phyloP scores from a whole-genome alignment of 2,888 invertebrate species.

The Epirrhoe alternata region DNA sequence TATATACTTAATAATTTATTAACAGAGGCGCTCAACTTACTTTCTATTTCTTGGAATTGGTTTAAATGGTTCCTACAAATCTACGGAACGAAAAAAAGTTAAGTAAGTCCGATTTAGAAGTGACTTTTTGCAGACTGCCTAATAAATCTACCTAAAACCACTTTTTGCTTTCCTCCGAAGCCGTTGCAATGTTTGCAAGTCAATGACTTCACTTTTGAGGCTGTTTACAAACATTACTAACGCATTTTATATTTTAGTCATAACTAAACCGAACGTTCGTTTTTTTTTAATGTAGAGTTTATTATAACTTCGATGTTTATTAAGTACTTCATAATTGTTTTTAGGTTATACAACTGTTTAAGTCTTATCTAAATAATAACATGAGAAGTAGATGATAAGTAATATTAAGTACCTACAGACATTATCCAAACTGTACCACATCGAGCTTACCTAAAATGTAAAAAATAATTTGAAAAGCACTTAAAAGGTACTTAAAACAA shows the following conservation, averaged over 20 bases:
- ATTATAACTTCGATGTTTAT: too few relatives aligned
- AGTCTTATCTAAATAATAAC: too few relatives aligned
- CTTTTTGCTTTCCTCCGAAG: slow-evolving; percentile 37
- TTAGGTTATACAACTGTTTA: too few relatives aligned
- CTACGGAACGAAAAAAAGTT: not conserved
- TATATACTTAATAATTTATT: too few relatives aligned
- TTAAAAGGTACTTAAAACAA: not conserved
- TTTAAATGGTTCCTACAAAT: not conserved
- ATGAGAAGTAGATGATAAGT: too few relatives aligned
- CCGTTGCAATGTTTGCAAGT: slow-evolving; percentile 64
- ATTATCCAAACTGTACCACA: too few relatives aligned
- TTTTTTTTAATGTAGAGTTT: too few relatives aligned
- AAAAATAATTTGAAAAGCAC: too few relatives aligned
- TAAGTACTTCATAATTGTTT: too few relatives aligned
- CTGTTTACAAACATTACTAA: not conserved
- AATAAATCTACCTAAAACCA: not conserved
- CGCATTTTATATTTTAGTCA: not conserved
- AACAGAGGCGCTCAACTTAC: not conserved
- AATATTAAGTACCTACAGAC: too few relatives aligned
- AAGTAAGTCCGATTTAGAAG: not conserved
- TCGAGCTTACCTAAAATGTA: too few relatives aligned
- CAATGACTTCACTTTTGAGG: slow-evolving; percentile 56
- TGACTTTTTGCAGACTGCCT: not conserved
- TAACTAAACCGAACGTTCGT: too few relatives aligned
- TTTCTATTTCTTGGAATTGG: not conserved